Base-by-base conservation (phyloP, 1,140 invertebrate species). In the Drosophila azteca region DNA sequence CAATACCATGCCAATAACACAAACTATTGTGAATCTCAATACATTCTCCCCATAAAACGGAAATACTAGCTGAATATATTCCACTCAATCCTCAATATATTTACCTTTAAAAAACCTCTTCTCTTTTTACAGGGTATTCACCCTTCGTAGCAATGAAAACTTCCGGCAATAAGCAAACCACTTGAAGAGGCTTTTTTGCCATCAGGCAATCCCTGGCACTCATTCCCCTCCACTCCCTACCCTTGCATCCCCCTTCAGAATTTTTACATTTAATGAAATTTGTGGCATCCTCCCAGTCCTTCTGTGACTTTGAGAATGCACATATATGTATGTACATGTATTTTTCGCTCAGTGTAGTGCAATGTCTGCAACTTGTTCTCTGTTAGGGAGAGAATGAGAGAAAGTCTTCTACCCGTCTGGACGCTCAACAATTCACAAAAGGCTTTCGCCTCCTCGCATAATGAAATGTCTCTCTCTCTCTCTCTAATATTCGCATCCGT, bases 201-300 rank as follows among this genome's bases (percentile, higher is more conserved):
- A 39, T 13, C 35, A 39, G 35, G 11, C 35, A 39, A 3, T 39
- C 35, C 8, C 31, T 35, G 31, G 31, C 75, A 73, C 69, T 66
- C 54, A 54, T 41, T 35, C 48, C 53, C 20, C 41, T n/a, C 39
- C 29, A 70, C 41, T 71, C 48, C 31, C 20, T 13, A 7, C 8
- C 6, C 24, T 29, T 8, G 7, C 31, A 20, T 39, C 57, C 57
- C 51, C 35, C 35, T 46, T 44, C 17, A 58, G 22, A 54, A 74
- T 29, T 62, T 53, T 31, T 54, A 29, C 61, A 50, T 78, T 78
- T 61, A 82, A 85, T 82, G 73, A 57, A 87, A 81, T 85, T 85
- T 55, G 45, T 39, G 51, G 68, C 48, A 58, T 45, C 20, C 20
- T 60, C 9, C 11, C 53, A 26, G 26, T 20, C 17, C 17, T 20